Conservation (phyloP, 2,888 invertebrate species). For the Minunthozetes semirufus region DNA sequence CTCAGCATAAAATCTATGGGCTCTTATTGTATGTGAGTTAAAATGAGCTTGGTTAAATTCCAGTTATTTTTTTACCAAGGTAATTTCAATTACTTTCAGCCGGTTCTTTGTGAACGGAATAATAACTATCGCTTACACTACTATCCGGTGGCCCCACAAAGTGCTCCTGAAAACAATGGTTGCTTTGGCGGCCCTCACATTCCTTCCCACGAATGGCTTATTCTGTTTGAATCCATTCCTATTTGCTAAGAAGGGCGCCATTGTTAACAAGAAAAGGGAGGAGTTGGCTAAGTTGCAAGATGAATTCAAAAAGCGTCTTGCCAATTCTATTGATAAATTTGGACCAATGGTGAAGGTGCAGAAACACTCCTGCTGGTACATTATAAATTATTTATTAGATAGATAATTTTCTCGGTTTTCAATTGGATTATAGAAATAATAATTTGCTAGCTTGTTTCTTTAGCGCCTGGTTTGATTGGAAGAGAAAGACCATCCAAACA, state of each 20-base stretch:
- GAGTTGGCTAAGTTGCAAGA: not conserved
- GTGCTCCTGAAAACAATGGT: not conserved
- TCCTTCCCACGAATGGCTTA: not conserved
- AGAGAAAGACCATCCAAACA: not conserved
- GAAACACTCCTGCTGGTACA: not conserved
- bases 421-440: too few relatives aligned
- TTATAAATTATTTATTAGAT: too few relatives aligned
- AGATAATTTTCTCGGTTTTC: too few relatives aligned
- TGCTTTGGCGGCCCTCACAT: not conserved
- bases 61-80: too few relatives aligned
- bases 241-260: not conserved
- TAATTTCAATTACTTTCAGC: not conserved
- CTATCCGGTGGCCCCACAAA: not conserved
- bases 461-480: not conserved
- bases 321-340: not conserved
- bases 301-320: not conserved
- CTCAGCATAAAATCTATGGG: not conserved
- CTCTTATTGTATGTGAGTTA: not conserved
- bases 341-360: not conserved
- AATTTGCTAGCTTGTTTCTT: too few relatives aligned
- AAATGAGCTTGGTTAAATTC: too few relatives aligned
- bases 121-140: not conserved
- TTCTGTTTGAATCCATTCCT: slow-evolving; percentile 8
- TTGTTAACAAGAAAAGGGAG: not conserved
- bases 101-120: not conserved